Evolutionary conservation across 2,888 invertebrate species (phyloP).

Genomic region (Erebia aethiops): DNA sequence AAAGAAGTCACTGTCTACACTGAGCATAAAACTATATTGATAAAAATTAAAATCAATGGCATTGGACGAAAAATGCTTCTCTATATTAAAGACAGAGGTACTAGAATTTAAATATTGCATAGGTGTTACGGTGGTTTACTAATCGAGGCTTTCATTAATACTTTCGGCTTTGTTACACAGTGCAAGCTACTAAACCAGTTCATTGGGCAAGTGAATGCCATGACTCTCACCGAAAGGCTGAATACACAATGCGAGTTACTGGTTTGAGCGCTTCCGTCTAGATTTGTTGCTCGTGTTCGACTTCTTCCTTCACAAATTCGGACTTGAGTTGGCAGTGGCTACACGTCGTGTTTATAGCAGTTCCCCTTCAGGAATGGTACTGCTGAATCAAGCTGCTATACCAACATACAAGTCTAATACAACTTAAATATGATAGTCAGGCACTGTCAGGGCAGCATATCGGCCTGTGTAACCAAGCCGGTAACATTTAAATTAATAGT

Average conservation of each 20-base stretch:
- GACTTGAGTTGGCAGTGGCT: not conserved
- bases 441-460: not conserved
- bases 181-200: not conserved
- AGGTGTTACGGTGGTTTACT: slow-evolving; percentile 19
- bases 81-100: slow-evolving; percentile 12
- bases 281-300: not conserved
- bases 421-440: not conserved
- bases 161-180: slow-evolving; percentile 1
- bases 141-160: slow-evolving; percentile 11
- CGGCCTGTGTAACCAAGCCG: not conserved
- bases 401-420: not conserved
- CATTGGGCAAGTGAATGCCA: not conserved
- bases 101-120: slow-evolving; percentile 13
- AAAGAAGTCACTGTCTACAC: not conserved
- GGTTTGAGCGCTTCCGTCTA: not conserved
- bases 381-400: not conserved
- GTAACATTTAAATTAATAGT: not conserved
- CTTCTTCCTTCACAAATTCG: not conserved
- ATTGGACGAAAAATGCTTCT: not conserved
- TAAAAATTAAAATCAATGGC: not conserved
- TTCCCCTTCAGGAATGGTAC: not conserved
- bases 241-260: not conserved
- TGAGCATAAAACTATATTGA: too few relatives aligned
- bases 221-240: not conserved
- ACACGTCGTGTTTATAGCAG: not conserved